Conservation (phyloP, 2,888 invertebrate genomes). For the Rapana venosa region DNA sequence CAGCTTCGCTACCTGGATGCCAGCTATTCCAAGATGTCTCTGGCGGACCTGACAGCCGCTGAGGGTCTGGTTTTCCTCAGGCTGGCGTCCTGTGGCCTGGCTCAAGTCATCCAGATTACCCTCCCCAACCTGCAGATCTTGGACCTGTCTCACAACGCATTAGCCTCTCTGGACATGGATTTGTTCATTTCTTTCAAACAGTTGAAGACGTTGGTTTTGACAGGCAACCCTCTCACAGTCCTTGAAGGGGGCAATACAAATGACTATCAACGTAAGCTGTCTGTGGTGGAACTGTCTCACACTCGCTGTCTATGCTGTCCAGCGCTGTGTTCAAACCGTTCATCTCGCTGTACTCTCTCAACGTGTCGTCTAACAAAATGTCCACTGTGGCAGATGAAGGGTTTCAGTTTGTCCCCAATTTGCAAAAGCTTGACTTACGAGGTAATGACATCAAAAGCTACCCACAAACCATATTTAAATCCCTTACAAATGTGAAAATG, state of each 20-base stretch:
- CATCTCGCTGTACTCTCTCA: constrained; percentile 24
- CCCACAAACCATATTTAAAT: constrained; percentile 9
- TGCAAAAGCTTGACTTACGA: constrained; percentile 18
- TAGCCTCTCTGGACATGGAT: neutral
- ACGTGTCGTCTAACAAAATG: constrained; percentile 21
- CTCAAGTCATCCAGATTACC: neutral
- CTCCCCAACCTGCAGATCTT: constrained; percentile 33
- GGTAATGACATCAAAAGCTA: constrained; percentile 24
- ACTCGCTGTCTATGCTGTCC: constrained; percentile 15
- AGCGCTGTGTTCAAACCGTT: constrained; percentile 23
- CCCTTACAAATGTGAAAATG: neutral
- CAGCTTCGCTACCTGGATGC: constrained; percentile 22
- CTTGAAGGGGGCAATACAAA: neutral
- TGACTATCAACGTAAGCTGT: neutral
- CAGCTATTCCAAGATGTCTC: neutral
- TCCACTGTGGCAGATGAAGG: constrained; percentile 5
- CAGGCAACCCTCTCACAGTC: neutral
- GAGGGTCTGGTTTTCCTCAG: neutral
- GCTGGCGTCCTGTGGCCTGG: neutral
- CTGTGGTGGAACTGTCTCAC: constrained; percentile 39
- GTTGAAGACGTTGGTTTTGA: neutral
- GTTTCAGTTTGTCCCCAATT: constrained; percentile 7
- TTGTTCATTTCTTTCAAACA: constrained; percentile 13
- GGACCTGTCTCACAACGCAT: neutral
- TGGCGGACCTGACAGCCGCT: neutral